Percentiles rank a stretch among this genome's conserved stretches.
Conservation (phyloP, 2,888 invertebrate genomes). For the Aleiodes leptofemur region DNA sequence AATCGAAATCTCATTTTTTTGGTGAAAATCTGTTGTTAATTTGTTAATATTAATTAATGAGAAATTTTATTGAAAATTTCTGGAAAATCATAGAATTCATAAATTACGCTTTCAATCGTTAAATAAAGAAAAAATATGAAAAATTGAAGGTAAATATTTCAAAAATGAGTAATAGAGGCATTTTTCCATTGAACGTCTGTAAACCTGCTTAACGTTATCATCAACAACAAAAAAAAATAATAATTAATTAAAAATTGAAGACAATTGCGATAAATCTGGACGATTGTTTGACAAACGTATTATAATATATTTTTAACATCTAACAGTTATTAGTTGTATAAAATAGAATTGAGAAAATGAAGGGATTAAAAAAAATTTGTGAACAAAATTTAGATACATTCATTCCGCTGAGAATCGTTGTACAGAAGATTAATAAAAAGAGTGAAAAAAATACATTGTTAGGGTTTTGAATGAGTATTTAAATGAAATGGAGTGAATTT, state of each 20-base stretch:
- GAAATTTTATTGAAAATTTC: slow-evolving; percentile 18
- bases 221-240: slow-evolving; percentile 38
- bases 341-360: slow-evolving; percentile 56
- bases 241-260: slow-evolving; percentile 25
- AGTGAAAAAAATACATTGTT: slow-evolving; percentile 56
- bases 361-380: background rate
- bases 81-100: no score
- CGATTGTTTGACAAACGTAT: slow-evolving; percentile 59
- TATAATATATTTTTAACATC: slow-evolving; percentile 66
- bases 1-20: no score
- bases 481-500: background rate
- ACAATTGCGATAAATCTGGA: slow-evolving; percentile 40
- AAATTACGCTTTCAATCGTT: no score
- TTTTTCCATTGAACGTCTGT: no score
- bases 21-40: no score
- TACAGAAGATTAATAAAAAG: slow-evolving; percentile 68
- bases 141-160: no score
- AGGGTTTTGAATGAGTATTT: background rate
- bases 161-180: no score
- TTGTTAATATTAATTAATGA: background rate
- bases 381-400: slow-evolving; percentile 55
- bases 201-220: background rate
- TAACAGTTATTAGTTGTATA: slow-evolving; percentile 63
- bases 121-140: no score
- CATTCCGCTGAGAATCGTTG: slow-evolving; percentile 64